phyloP scores from a whole-genome alignment of 2,113 vertebrate genomes.

The Daubentonia madagascariensis region DNA sequence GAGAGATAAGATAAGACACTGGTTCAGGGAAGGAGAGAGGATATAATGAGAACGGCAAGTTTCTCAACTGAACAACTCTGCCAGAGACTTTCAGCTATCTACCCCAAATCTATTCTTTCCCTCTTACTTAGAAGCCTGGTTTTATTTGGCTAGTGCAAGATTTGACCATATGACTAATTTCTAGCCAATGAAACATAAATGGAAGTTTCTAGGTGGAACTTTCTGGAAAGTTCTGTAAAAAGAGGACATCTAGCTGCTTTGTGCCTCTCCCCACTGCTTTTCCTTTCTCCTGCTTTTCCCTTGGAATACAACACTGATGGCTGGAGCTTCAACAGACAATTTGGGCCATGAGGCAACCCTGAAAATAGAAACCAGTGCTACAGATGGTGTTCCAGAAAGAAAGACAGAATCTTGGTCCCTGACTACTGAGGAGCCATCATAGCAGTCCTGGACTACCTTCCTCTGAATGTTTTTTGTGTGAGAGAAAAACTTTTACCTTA shows the following conservation, averaged over 20 bases:
- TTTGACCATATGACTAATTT: neutral
- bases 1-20: neutral
- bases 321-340: neutral
- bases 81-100: neutral
- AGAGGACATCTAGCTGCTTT: neutral
- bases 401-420: neutral
- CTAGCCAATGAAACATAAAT: neutral
- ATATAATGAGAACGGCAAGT: rapidly evolving
- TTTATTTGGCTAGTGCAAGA: neutral
- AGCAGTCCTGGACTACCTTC: neutral
- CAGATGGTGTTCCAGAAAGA: neutral
- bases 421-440: neutral
- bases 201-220: neutral
- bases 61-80: neutral
- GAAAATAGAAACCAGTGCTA: neutral
- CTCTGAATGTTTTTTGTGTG: neutral
- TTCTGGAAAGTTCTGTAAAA: neutral
- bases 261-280: rapidly evolving
- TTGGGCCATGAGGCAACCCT: neutral
- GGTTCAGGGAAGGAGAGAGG: neutral
- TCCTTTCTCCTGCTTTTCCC: neutral
- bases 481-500: neutral
- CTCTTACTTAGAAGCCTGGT: neutral
- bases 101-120: too few species aligned
- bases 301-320: neutral